Evolutionary conservation across 64 coral and sea anemone genomes (phyloP).

Genomic region (Dendronephthya gigantea): DNA sequence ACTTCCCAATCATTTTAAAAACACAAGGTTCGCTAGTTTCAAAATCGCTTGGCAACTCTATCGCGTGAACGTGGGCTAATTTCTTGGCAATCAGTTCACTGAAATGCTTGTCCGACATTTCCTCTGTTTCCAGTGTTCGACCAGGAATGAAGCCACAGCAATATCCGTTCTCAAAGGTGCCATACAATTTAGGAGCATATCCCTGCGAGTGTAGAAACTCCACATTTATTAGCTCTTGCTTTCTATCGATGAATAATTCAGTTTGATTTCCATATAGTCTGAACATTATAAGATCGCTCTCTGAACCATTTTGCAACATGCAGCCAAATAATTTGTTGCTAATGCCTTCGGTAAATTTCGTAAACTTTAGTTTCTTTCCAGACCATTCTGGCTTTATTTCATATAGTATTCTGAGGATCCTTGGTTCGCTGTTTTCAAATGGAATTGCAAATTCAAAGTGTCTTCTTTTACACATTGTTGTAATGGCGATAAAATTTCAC

Average conservation of each 20-base stretch:
- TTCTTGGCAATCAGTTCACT: slow-evolving; percentile 55
- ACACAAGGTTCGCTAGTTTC: slow-evolving; percentile 46
- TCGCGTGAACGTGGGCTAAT: slow-evolving; percentile 65
- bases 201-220: slow-evolving; percentile 54
- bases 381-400: slow-evolving; percentile 57
- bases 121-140: slow-evolving; percentile 38
- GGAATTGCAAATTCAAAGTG: slow-evolving; percentile 55
- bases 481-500: neutral
- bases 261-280: slow-evolving; percentile 83
- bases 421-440: slow-evolving; percentile 45
- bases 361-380: slow-evolving; percentile 54
- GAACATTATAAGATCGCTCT: slow-evolving; percentile 59
- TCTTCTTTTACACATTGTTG: neutral
- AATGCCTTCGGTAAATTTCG: slow-evolving; percentile 71
- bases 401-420: slow-evolving; percentile 53
- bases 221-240: slow-evolving; percentile 72
- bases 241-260: slow-evolving; percentile 85
- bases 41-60: slow-evolving; percentile 31
- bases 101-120: slow-evolving; percentile 54
- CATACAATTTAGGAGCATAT: slow-evolving; percentile 52
- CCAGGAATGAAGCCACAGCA: slow-evolving; percentile 66
- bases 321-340: slow-evolving; percentile 82
- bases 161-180: slow-evolving; percentile 60
- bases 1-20: slow-evolving; percentile 62
- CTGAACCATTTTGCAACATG: slow-evolving; percentile 1